Evolutionary conservation across 1,140 invertebrate genomes (phyloP).

Genomic region (Dendroctonus valens): DNA sequence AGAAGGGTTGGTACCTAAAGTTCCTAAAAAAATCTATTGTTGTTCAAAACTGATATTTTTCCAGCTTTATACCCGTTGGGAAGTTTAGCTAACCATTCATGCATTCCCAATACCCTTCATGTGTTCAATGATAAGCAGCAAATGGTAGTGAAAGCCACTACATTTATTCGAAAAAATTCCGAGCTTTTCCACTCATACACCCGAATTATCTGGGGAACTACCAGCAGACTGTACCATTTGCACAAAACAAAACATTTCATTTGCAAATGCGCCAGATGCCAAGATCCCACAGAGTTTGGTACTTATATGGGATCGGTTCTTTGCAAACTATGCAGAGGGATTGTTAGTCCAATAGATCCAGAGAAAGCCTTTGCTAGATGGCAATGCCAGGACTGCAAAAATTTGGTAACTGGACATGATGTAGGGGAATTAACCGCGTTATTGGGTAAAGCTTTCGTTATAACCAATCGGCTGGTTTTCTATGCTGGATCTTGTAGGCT

Average conservation of each 20-base stretch:
- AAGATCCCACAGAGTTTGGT: slow-evolving; percentile 62
- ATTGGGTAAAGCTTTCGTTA: slow-evolving; percentile 21
- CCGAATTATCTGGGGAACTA: slow-evolving; percentile 70
- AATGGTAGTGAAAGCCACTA: slow-evolving; percentile 63
- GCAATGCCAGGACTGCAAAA: slow-evolving; percentile 55
- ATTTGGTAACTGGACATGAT: slow-evolving; percentile 49
- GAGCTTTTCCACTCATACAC: slow-evolving; percentile 75
- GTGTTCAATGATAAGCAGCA: slow-evolving; percentile 58
- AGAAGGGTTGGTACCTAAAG: no score
- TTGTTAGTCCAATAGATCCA: slow-evolving; percentile 51
- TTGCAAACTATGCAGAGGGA: slow-evolving; percentile 53
- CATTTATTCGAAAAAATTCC: slow-evolving; percentile 61
- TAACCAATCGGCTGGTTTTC: neutral
- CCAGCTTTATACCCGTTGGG: slow-evolving; percentile 67
- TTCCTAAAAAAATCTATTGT: no score
- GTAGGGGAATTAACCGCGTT: slow-evolving; percentile 45
- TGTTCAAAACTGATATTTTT: slow-evolving; percentile 5
- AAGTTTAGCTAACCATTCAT: slow-evolving; percentile 72
- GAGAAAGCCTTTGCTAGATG: slow-evolving; percentile 52
- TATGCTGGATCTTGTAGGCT: slow-evolving; percentile 39
- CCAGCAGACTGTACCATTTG: slow-evolving; percentile 63
- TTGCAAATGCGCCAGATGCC: slow-evolving; percentile 62
- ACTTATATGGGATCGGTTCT: slow-evolving; percentile 51
- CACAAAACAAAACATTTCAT: slow-evolving; percentile 71
- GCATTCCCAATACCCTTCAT: slow-evolving; percentile 71